phyloP scores from a whole-genome alignment of 2,113 vertebrate genomes.

The Crotophaga sulcirostris region DNA sequence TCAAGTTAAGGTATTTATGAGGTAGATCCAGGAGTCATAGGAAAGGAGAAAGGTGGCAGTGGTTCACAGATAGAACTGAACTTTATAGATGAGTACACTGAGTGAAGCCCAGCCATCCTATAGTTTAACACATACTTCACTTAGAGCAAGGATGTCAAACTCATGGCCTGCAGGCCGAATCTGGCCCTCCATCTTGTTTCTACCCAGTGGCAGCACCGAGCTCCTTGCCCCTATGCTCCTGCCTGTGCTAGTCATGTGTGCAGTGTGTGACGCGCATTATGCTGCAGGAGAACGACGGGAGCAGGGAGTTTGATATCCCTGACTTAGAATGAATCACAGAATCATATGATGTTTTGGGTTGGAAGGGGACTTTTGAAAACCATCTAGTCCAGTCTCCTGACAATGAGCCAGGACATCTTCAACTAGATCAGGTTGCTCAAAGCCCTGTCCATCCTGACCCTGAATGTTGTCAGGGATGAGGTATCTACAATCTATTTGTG shows the following conservation, averaged over 20 bases:
- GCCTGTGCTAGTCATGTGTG: too few species aligned
- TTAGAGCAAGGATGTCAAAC: neutral
- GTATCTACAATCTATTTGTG: neutral
- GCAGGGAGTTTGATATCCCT: too few species aligned
- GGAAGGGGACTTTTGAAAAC: neutral
- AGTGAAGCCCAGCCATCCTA: neutral
- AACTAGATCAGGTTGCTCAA: neutral
- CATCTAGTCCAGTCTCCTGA: neutral
- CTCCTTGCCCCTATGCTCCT: too few species aligned
- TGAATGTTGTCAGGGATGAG: neutral
- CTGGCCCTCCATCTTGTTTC: too few species aligned
- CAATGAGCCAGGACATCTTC: neutral
- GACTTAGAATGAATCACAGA: neutral
- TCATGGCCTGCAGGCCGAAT: too few species aligned
- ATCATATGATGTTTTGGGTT: neutral
- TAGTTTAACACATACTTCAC: neutral
- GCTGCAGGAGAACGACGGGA: too few species aligned
- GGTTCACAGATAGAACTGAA: neutral
- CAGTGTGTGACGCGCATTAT: too few species aligned
- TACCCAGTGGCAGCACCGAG: too few species aligned
- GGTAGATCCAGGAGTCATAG: neutral
- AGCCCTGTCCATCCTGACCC: neutral
- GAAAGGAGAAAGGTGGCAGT: neutral
- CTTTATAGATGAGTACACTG: neutral
- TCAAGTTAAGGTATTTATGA: neutral